Conservation (phyloP, 2,888 invertebrate species). For the Pandemis cinnamomeana region DNA sequence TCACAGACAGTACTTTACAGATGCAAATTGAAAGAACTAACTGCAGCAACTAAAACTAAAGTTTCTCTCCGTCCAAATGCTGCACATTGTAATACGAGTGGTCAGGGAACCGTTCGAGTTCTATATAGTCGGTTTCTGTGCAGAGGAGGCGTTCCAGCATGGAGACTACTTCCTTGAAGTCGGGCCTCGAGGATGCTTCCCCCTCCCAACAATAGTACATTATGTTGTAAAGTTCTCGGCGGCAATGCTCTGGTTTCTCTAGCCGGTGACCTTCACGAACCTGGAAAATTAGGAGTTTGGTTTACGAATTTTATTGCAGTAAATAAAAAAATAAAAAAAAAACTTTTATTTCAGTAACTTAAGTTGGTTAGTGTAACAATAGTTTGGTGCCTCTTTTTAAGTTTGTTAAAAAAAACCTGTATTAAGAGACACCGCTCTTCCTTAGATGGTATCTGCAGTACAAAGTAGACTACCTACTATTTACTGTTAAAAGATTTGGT, state of each 20-base stretch:
- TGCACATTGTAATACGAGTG: constrained; percentile 96
- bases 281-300: constrained; percentile 75
- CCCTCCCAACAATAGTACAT: constrained; percentile 99
- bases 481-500: no score
- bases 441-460: no score
- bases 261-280: constrained; percentile 95
- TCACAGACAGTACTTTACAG: not conserved
- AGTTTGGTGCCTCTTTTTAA: no score
- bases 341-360: no score
- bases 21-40: constrained; percentile 12
- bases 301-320: not conserved
- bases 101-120: constrained; percentile 95
- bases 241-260: constrained; percentile 97
- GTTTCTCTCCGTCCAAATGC: constrained; percentile 93
- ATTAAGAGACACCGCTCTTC: no score
- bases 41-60: constrained; percentile 59
- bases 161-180: constrained; percentile 92
- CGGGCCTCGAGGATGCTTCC: constrained; percentile 92
- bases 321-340: no score
- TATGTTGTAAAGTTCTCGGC: constrained; percentile 95
- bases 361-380: no score
- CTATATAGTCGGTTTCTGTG: constrained; percentile 97
- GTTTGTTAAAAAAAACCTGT: no score
- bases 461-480: no score
- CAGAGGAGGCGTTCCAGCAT: constrained; percentile 93